Evolutionary conservation across 2,888 invertebrate genomes (phyloP).

Genomic region (Drosophila ezoana): DNA sequence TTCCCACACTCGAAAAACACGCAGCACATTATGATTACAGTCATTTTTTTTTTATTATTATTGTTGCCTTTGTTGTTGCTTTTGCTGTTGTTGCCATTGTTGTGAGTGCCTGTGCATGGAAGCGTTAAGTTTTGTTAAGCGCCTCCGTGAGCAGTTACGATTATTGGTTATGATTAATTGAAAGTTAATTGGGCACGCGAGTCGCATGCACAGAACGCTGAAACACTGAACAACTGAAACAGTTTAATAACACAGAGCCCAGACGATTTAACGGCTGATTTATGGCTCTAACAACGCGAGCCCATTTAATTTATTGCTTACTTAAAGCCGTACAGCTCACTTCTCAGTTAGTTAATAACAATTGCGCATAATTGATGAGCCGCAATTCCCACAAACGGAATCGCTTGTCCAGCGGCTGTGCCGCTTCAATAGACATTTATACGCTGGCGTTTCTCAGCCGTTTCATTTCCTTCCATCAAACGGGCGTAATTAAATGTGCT

Average conservation of each 20-base stretch:
- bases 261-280: constrained; percentile 55
- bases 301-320: constrained; percentile 26
- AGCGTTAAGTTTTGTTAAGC: constrained; percentile 60
- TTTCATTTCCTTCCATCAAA: too few relatives aligned
- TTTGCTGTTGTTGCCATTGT: constrained; percentile 13
- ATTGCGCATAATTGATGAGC: constrained; percentile 39
- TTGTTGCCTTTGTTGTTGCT: constrained; percentile 6
- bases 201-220: constrained; percentile 14
- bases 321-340: constrained; percentile 9
- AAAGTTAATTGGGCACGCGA: constrained; percentile 71
- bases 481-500: too few relatives aligned
- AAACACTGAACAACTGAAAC: constrained; percentile 17
- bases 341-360: constrained; percentile 44
- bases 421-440: constrained; percentile 28
- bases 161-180: constrained; percentile 70
- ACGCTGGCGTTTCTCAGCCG: too few relatives aligned
- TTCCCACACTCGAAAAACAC: constrained; percentile 71
- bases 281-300: constrained; percentile 27
- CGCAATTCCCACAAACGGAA: constrained; percentile 11
- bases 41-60: constrained; percentile 38
- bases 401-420: constrained; percentile 22
- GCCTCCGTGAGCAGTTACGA: constrained; percentile 41
- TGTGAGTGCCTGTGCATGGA: constrained; percentile 44
- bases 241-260: constrained; percentile 30
- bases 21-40: constrained; percentile 61